These are phyloP conservation scores for Cydia pomonella DNA, from an alignment of 1,140 invertebrate genomes.

Conservation along the genomic window DNA sequence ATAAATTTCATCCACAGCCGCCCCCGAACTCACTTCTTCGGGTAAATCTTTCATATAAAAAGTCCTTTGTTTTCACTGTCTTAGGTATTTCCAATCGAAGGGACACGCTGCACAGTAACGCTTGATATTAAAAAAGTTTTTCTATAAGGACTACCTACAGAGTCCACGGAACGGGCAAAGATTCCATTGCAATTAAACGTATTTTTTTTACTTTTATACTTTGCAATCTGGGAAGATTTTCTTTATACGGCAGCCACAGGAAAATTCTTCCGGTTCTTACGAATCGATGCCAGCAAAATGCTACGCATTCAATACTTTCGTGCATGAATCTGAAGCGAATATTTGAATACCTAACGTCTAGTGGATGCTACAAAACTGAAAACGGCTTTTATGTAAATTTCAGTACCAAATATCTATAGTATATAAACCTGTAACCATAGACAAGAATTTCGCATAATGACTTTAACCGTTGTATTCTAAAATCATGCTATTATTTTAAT, in stretches of 20 bases:
- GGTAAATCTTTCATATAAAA: conserved; percentile 58
- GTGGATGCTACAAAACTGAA: conserved; percentile 1
- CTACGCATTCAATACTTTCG: conserved; percentile 12
- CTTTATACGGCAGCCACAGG: conserved; percentile 21
- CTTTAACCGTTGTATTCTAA: background rate
- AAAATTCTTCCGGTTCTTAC: conserved; percentile 5
- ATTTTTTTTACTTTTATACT: conserved; percentile 36
- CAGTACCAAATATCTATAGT: background rate
- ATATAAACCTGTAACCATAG: background rate
- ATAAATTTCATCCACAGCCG: conserved; percentile 52
- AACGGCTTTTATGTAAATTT: conserved; percentile 5
- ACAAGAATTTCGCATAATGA: background rate
- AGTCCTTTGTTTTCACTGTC: conserved; percentile 59
- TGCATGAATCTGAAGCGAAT: conserved; percentile 17
- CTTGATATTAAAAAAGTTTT: conserved; percentile 78
- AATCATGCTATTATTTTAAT: background rate
- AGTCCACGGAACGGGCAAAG: conserved; percentile 49
- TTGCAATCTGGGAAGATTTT: conserved; percentile 28
- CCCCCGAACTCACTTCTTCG: conserved; percentile 46
- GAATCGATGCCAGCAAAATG: conserved; percentile 24
- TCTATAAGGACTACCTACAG: conserved; percentile 58
- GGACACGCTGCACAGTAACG: conserved; percentile 62
- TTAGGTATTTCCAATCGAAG: conserved; percentile 64
- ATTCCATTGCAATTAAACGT: conserved; percentile 69
- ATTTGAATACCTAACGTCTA: conserved; percentile 21